Evolutionary conservation across 2,797 vertebrate species (phyloP).

Genomic region (Halcyon chelicuti): DNA sequence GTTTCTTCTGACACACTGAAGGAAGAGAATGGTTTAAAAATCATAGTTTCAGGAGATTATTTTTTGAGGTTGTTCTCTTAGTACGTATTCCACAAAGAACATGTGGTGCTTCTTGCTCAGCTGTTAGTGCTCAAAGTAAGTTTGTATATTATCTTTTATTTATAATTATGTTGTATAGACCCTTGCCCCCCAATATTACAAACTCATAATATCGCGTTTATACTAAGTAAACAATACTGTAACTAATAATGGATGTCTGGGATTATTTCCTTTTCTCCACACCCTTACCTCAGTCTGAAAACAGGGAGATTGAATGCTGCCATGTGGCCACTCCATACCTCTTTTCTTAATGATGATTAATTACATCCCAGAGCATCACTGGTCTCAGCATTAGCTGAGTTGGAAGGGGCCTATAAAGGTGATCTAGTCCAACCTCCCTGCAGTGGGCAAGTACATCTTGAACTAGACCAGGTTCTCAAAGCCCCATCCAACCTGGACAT

Average conservation of each 20-base stretch:
- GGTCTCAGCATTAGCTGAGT: background rate
- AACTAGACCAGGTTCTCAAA: background rate
- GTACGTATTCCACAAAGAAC: background rate
- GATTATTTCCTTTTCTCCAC: background rate
- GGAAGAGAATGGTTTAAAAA: background rate
- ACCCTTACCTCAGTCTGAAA: background rate
- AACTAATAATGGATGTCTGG: background rate
- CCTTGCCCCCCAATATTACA: background rate
- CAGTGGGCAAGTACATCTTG: background rate
- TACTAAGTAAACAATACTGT: background rate
- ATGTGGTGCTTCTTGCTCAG: background rate
- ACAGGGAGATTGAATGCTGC: background rate
- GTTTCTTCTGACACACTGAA: background rate
- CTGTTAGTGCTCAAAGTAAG: background rate
- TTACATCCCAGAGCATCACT: background rate
- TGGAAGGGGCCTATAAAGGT: background rate
- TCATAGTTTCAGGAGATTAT: background rate
- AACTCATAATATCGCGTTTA: background rate
- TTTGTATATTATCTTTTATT: background rate
- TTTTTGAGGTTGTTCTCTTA: background rate
- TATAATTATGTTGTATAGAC: background rate
- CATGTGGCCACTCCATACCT: background rate
- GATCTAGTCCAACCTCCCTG: background rate
- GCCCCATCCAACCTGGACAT: background rate
- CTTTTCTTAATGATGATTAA: background rate